Base-by-base conservation (phyloP, 2,113 vertebrate species). In the Orientallactaga bullata region DNA sequence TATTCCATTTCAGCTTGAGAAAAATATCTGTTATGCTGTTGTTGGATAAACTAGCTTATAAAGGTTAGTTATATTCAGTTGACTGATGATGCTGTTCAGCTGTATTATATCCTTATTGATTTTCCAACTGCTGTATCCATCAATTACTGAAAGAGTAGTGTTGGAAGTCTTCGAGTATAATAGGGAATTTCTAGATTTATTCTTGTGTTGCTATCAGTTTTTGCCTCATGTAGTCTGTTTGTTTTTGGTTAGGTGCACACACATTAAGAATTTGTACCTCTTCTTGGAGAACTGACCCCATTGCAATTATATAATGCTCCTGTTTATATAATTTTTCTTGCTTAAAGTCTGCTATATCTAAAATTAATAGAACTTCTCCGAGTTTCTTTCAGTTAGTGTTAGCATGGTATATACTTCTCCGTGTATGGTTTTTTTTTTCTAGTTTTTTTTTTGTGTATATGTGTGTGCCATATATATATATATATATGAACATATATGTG, bases 91-190 rank as follows among this genome's bases (percentile, higher is more conserved):
- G 32, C 80, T 91, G n/a, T 88, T 94, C 47, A 88, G 18, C 92
- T 94, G 39, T 85, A 73, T 85, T 94, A 60, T 93, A 91, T 83
- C 30, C 76, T 82, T 85, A 74, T 63, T 89, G 84, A 89, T 82
- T 94, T 95, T 91, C 78, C n/a, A 74, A 32, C 58, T 74, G 28
- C 77, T 91, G 23, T 18, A 66, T 65, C 58, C 73, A 39, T 95
- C 68, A 85, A 11, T 92, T 94, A 95, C 35, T 94, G 42, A 94
- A n/a, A 88, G 82, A 88, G 47, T 28, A 92, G 3, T 86, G 37
- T 58, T 58, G 88, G 91, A 93, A 66, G 35, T 91, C 24, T 87
- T 10, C 85, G 93, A 80, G 24, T 80, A 26, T 60, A 90, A 76
- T 80, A 94, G 65, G 71, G 78, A 68, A 92, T 81, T 92, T 95